Evolutionary conservation across 2,888 invertebrate species (phyloP).

Genomic region (Lordiphosa andalusiaca): DNA sequence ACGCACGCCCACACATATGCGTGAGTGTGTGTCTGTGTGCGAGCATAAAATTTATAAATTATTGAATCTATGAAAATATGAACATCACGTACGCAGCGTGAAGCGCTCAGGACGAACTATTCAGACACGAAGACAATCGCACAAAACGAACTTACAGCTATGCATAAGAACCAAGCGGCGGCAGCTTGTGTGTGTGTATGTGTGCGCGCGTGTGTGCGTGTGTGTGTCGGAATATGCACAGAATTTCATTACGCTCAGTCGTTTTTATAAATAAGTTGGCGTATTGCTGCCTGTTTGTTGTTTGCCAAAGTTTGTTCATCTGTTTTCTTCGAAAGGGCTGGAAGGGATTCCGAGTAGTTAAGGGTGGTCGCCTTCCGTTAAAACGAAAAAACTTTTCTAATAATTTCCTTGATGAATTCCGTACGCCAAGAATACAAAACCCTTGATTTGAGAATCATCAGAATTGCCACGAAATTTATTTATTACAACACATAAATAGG

Average conservation of each 20-base stretch:
- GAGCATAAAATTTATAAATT: conserved; percentile 70
- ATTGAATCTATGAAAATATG: conserved; percentile 74
- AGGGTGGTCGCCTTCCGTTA: conserved; percentile 15
- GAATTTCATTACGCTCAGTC: conserved; percentile 62
- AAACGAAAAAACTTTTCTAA: conserved; percentile 70
- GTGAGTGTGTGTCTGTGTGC: conserved; percentile 23
- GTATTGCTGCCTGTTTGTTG: conserved; percentile 49
- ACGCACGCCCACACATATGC: conserved; percentile 24
- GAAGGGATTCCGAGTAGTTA: too few relatives aligned
- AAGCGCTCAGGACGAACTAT: conserved; percentile 39
- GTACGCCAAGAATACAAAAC: conserved; percentile 4
- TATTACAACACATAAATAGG: too few relatives aligned
- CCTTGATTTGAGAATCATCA: neutral
- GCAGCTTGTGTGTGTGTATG: conserved; percentile 11
- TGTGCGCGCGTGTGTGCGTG: conserved; percentile 14
- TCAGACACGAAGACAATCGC: conserved; percentile 51
- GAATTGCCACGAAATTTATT: neutral
- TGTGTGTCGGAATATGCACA: conserved; percentile 64
- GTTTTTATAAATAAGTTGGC: conserved; percentile 66
- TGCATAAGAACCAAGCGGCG: conserved; percentile 30
- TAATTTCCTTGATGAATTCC: conserved; percentile 62
- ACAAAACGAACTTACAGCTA: conserved; percentile 60
- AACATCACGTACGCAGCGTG: conserved; percentile 62
- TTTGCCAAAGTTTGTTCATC: conserved; percentile 70
- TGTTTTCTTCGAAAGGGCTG: conserved; percentile 4